Percentiles rank a stretch among this genome's conserved stretches.
Evolutionary conservation across 1,140 invertebrate genomes (phyloP).

Genomic region (Eciton burchellii): DNA sequence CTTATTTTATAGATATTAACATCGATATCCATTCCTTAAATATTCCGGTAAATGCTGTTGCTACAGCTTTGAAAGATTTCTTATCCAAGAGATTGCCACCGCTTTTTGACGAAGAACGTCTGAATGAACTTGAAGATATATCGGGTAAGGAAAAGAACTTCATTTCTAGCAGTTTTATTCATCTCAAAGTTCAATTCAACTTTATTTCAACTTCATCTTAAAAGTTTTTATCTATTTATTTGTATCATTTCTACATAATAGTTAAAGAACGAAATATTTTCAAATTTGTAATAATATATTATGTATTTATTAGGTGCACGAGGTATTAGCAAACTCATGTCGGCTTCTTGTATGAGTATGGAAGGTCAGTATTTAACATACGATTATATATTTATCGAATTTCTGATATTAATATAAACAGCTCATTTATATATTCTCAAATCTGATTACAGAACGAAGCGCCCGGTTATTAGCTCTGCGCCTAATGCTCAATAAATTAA

Average conservation of each 20-base stretch:
- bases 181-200: too few relatives aligned
- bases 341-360: slow-evolving; percentile 88
- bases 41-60: slow-evolving; percentile 97
- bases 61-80: slow-evolving; percentile 98
- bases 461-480: slow-evolving; percentile 94
- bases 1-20: slow-evolving; percentile 89
- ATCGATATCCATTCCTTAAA: slow-evolving; percentile 93
- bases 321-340: slow-evolving; percentile 87
- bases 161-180: background rate
- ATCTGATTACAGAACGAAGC: slow-evolving; percentile 91
- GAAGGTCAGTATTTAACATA: slow-evolving; percentile 84
- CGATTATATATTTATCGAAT: background rate
- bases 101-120: slow-evolving; percentile 94
- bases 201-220: background rate
- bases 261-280: slow-evolving; percentile 23
- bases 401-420: too few relatives aligned
- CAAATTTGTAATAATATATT: slow-evolving; percentile 17
- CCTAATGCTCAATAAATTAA: slow-evolving; percentile 93
- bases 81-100: slow-evolving; percentile 97
- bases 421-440: too few relatives aligned
- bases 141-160: slow-evolving; percentile 89
- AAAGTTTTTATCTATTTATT: slow-evolving; percentile 1
- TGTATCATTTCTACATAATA: background rate
- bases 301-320: slow-evolving; percentile 84
- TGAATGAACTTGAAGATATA: slow-evolving; percentile 96